These are phyloP conservation scores for Diceros bicornis DNA, from an alignment of 2,797 vertebrate genomes.

Conservation along the genomic window DNA sequence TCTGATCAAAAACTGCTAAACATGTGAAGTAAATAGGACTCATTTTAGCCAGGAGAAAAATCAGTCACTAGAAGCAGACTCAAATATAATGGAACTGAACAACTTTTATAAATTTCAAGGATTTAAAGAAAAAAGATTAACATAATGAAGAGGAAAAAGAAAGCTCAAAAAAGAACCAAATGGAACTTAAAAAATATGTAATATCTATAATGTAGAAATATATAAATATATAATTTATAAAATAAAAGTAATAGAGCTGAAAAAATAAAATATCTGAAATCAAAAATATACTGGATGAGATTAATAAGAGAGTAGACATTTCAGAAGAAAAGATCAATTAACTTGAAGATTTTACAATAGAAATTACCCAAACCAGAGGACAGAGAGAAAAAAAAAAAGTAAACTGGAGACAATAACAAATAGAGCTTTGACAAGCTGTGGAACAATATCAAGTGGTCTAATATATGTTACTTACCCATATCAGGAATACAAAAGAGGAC, in stretches of 20 bases:
- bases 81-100: not conserved
- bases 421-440: not conserved
- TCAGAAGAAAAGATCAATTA: not conserved
- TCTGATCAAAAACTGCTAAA: not conserved
- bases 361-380: not conserved
- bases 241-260: not conserved
- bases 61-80: not conserved
- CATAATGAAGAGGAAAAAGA: not conserved
- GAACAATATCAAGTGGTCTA: not conserved
- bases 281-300: not conserved
- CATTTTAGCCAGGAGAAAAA: not conserved
- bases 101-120: not conserved
- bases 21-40: not conserved
- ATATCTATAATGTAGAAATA: too few species aligned
- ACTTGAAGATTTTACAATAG: not conserved
- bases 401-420: not conserved
- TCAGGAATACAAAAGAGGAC: not conserved
- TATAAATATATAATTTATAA: too few species aligned
- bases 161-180: not conserved
- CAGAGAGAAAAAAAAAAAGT: not conserved
- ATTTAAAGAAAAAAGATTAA: not conserved
- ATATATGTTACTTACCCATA: not conserved
- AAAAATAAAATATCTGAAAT: not conserved
- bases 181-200: not conserved
- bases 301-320: not conserved